Base-by-base conservation (phyloP, 1,140 invertebrate species). In the Streblospio benedicti region DNA sequence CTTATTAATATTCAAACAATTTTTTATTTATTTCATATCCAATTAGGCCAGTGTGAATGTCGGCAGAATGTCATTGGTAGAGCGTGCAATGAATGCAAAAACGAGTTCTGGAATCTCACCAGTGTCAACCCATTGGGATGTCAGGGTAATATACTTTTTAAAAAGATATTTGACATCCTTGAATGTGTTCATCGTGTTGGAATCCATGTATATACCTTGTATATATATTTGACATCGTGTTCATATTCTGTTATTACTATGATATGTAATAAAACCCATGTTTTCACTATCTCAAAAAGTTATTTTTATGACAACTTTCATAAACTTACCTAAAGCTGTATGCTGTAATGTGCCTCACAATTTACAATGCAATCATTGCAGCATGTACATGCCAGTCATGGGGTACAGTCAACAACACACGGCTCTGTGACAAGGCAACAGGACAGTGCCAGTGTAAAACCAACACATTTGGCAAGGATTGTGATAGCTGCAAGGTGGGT, bases 221-320 rank as follows among this genome's bases (percentile, higher is more conserved):
- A 4, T 50, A 16, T 50, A 27, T 18, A 16, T 50, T n/a, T 18
- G 30, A 44, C 71, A 73, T 57, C 58, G 85, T 85, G 64, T 96
- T 93, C 74, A 93, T 18, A 25, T 50, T 18, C 9, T 5, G 18
- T 20, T 18, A 4, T 47, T 20, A 20, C 5, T 27, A 47, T 4
- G 18, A 9, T 47, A 4, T 9, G n/a, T 47, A 18, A n/a, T 20
- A 5, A 47, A 47, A 47, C n/a, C 27, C 27, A 5, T 47, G 44
- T 47, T 47, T 5, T 6, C 9, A 47, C 27, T 9, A 6, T 4
- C 27, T 6, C 27, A 25, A 4, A 6, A 20, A 9, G 18, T 20
- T 47, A 4, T 18, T 47, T 18, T 20, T 45, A 6, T 14, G 12
- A 38, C 18, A 56, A n/a, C 4, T 20, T 16, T 16, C 9, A 16